Conservation (phyloP, 2,113 vertebrate genomes). For the Hippocampus mohnikei region DNA sequence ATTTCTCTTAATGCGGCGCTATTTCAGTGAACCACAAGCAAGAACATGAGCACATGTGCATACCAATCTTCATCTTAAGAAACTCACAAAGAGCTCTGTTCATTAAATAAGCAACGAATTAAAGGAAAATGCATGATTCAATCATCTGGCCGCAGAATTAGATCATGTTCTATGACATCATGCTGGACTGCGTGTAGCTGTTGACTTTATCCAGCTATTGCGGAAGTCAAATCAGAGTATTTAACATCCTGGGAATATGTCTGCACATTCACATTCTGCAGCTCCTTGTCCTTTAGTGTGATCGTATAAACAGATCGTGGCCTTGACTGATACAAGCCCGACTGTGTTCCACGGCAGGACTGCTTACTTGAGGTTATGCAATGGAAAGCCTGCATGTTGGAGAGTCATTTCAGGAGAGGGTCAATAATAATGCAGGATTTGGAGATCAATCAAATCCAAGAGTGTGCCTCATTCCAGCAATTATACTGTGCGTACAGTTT, state of each 20-base stretch:
- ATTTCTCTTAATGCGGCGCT: constrained; percentile 46
- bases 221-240: constrained; percentile 56
- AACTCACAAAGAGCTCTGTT: constrained; percentile 69
- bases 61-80: constrained; percentile 51
- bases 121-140: constrained; percentile 77
- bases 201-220: constrained; percentile 55
- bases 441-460: constrained; percentile 6
- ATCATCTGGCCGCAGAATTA: constrained; percentile 71
- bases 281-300: constrained; percentile 3
- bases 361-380: constrained; percentile 7
- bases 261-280: not conserved
- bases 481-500: not conserved
- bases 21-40: constrained; percentile 54
- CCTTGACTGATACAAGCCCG: not conserved
- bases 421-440: constrained; percentile 12
- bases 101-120: constrained; percentile 72
- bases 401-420: constrained; percentile 11
- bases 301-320: constrained; percentile 3
- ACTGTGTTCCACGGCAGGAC: constrained; percentile 11
- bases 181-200: constrained; percentile 54
- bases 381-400: constrained; percentile 23
- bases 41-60: constrained; percentile 52
- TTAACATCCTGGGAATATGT: constrained; percentile 48
- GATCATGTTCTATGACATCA: constrained; percentile 77
- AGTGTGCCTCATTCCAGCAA: not conserved